Evolutionary conservation across 2,888 invertebrate genomes (phyloP).

Genomic region (Eupelmus urozonus): DNA sequence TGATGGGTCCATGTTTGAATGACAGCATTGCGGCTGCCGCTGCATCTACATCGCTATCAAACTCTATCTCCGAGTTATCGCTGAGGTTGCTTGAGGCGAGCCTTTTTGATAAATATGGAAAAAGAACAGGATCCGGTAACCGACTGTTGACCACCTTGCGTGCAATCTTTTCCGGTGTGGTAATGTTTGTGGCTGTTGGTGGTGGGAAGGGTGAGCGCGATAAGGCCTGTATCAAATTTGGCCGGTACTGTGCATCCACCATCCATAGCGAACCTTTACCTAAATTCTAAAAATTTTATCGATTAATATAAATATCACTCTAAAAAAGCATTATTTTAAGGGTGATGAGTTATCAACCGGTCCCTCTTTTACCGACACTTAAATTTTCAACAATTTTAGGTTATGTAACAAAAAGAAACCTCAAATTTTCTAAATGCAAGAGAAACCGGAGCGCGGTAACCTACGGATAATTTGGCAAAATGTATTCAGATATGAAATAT

Average conservation of each 20-base stretch:
- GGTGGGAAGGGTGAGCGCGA: slow-evolving; percentile 92
- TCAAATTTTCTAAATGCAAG: too few species aligned
- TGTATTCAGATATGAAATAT: too few species aligned
- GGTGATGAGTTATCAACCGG: too few species aligned
- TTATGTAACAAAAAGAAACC: too few species aligned
- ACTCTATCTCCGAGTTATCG: slow-evolving; percentile 79
- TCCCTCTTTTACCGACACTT: too few species aligned
- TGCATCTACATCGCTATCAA: slow-evolving; percentile 83
- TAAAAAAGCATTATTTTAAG: too few species aligned
- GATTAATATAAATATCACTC: too few species aligned
- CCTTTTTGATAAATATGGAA: slow-evolving; percentile 89
- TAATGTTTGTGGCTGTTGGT: slow-evolving; percentile 71
- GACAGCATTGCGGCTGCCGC: slow-evolving; percentile 92
- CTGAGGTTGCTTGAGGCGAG: slow-evolving; percentile 78
- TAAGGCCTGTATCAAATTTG: slow-evolving; percentile 92
- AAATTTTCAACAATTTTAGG: too few species aligned
- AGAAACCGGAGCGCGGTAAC: too few species aligned
- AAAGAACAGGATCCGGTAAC: slow-evolving; percentile 87
- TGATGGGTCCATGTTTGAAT: slow-evolving; percentile 90
- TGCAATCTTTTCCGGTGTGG: slow-evolving; percentile 72
- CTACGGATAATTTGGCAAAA: too few species aligned
- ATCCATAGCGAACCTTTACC: slow-evolving; percentile 98
- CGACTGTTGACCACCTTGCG: slow-evolving; percentile 73
- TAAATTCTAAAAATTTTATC: slow-evolving; percentile 85
- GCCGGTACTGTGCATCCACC: slow-evolving; percentile 94